Conservation (phyloP, 2,113 vertebrate species). For the Anser cygnoides region DNA sequence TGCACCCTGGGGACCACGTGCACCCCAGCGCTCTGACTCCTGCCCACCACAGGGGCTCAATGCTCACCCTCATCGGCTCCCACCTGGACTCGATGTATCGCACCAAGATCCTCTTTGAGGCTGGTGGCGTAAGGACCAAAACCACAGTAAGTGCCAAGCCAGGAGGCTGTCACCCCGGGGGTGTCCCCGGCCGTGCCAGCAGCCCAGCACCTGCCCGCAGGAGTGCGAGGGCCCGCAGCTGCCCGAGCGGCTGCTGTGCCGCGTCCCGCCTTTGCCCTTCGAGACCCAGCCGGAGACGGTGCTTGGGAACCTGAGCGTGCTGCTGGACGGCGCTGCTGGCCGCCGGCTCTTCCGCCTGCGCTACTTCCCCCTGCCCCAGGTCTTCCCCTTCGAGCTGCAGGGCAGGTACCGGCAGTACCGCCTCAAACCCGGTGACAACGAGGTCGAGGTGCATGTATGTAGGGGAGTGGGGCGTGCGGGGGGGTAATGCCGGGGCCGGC, state of each 20-base stretch:
- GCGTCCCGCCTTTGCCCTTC: constrained; percentile 77
- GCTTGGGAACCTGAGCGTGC: constrained; percentile 80
- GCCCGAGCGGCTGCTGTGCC: constrained; percentile 79
- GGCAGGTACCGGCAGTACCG: constrained; percentile 54
- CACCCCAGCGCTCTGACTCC: background rate
- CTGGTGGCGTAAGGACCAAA: background rate
- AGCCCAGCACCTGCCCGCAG: constrained; percentile 17
- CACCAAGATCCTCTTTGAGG: constrained; percentile 39
- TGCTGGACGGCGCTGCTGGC: constrained; percentile 80
- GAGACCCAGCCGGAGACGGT: constrained; percentile 71
- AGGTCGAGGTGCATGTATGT: constrained; percentile 86
- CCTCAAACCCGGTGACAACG: constrained; percentile 80
- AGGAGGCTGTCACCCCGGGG: fast-evolving
- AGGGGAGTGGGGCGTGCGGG: background rate
- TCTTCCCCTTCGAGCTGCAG: constrained; percentile 76
- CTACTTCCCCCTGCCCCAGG: constrained; percentile 80
- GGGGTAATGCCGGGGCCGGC: fast-evolving
- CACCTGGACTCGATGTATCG: constrained; percentile 88
- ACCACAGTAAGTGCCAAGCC: background rate
- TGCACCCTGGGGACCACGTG: background rate
- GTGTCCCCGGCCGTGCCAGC: fast-evolving
- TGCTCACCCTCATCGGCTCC: constrained; percentile 83
- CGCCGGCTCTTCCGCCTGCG: constrained; percentile 78
- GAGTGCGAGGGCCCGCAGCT: constrained; percentile 73
- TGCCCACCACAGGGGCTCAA: constrained; percentile 78